Percentiles rank a stretch among this genome's conserved stretches.
Evolutionary conservation across 64 coral and sea anemone species (phyloP).

Genomic region (Hydrozoanthus tunicans): DNA sequence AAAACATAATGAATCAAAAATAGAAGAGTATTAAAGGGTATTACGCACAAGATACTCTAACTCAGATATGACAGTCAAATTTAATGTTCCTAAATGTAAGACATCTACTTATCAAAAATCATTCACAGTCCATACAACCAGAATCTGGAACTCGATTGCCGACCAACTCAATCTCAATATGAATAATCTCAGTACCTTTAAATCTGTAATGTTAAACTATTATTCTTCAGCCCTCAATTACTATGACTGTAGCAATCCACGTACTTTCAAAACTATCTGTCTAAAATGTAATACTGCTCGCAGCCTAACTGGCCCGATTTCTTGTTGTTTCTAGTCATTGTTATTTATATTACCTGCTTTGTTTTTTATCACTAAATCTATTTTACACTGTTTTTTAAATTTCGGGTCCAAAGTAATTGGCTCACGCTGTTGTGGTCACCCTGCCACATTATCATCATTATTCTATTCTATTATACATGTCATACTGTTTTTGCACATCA

Average conservation of each 20-base stretch:
- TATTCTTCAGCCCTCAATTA: neutral
- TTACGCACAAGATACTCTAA: neutral
- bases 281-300: too few species aligned
- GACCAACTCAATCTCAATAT: too few species aligned
- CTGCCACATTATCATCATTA: neutral
- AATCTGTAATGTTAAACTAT: neutral
- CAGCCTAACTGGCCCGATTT: too few species aligned
- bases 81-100: too few species aligned
- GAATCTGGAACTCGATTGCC: neutral
- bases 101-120: neutral
- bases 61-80: too few species aligned
- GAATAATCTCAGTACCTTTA: too few species aligned
- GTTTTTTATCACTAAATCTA: neutral
- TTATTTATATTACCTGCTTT: neutral
- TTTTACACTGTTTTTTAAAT: neutral
- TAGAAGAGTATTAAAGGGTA: too few species aligned
- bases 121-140: neutral
- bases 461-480: neutral
- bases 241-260: too few species aligned
- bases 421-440: too few species aligned
- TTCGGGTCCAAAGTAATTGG: neutral
- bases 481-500: neutral
- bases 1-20: too few species aligned
- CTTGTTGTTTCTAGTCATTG: too few species aligned
- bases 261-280: too few species aligned